These are phyloP conservation scores for Prunella fulvescens DNA, from an alignment of 2,113 vertebrate genomes.

Conservation along the genomic window DNA sequence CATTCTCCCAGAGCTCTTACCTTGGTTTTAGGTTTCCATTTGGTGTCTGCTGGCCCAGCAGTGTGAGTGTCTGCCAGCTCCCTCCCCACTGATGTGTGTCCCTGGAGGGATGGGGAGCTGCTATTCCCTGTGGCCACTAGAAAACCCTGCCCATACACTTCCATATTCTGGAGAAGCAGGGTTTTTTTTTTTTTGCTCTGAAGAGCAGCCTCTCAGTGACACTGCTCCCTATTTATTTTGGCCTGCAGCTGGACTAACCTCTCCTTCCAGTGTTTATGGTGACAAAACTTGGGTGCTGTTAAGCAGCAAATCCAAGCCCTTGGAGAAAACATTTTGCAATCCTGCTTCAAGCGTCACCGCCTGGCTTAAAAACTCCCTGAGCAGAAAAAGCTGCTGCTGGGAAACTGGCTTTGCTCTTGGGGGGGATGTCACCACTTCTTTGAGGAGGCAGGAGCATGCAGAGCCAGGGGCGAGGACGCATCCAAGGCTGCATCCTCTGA, in stretches of 20 bases:
- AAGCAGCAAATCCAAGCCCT: background rate
- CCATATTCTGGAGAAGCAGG: background rate
- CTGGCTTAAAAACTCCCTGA: background rate
- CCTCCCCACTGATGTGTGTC: accelerated
- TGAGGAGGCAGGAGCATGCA: background rate
- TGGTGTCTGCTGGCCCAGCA: background rate
- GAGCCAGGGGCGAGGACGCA: accelerated
- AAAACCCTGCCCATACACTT: background rate
- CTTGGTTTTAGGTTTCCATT: background rate
- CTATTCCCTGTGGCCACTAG: background rate
- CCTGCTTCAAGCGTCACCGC: background rate
- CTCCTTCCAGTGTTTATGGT: background rate
- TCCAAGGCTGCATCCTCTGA: background rate
- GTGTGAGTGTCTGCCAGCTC: background rate
- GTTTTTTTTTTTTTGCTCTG: background rate
- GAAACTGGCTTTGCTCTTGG: background rate
- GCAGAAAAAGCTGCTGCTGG: background rate
- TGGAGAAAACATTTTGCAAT: background rate
- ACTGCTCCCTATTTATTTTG: background rate
- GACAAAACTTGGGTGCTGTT: background rate
- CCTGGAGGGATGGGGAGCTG: background rate
- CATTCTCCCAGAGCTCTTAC: background rate
- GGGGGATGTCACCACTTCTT: background rate
- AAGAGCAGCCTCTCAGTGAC: background rate
- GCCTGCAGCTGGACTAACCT: background rate